A percentile compares a stretch with the other conserved stretches of the same genome.
Evolutionary conservation across 2,113 vertebrate species (phyloP).

Genomic region (Pica pica): DNA sequence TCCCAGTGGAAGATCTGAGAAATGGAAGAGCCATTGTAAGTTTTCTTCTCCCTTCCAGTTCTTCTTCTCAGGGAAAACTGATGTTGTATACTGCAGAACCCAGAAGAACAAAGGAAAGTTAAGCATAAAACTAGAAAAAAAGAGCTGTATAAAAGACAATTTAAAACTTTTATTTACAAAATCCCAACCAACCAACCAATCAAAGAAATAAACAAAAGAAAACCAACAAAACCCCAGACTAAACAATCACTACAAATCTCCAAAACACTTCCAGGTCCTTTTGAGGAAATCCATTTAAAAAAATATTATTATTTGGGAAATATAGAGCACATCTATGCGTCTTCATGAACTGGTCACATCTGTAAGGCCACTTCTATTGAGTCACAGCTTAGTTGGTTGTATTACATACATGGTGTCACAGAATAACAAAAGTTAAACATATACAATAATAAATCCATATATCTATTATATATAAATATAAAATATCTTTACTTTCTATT

Average conservation of each 20-base stretch:
- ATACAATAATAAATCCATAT: neutral
- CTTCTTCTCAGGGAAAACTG: neutral
- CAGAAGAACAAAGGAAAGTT: neutral
- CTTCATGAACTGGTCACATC: neutral
- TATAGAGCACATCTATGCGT: rapidly evolving
- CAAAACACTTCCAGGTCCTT: neutral
- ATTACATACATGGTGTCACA: neutral
- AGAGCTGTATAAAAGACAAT: neutral
- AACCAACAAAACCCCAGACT: neutral
- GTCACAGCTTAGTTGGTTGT: rapidly evolving
- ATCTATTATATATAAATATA: too few relatives aligned
- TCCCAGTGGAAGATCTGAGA: neutral
- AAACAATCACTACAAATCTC: rapidly evolving
- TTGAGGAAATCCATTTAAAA: neutral
- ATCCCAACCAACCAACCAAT: rapidly evolving
- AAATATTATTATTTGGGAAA: neutral
- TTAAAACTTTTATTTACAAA: neutral
- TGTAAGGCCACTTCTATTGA: neutral
- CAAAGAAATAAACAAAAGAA: neutral
- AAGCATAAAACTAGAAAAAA: neutral
- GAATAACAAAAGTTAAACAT: neutral
- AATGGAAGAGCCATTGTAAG: neutral
- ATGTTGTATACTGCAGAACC: neutral
- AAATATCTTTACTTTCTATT: too few relatives aligned
- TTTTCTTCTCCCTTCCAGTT: rapidly evolving